Evolutionary conservation across 2,888 invertebrate genomes (phyloP), one percentile per base, ranked within the genome.

Genomic region (Taphrorychus bicolor): DNA sequence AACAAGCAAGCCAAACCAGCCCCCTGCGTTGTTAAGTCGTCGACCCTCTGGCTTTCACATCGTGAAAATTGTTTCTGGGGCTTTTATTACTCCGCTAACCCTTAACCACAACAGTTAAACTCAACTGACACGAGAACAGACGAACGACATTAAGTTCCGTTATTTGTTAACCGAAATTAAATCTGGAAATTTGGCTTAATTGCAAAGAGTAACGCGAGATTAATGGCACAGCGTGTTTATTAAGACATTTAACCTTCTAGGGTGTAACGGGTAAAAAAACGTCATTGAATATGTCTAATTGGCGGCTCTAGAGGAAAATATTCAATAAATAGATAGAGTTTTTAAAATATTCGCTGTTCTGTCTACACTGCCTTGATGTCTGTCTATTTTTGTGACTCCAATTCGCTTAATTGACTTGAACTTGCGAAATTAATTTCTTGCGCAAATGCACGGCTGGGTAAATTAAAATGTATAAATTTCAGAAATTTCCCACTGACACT

Each of bases 41-140:
- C 52, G 52, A 52, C 21, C 52, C 52, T 17, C 17, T 24, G 32
- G 32, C 54, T 24, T 54, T 54, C 54, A 32, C 54, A 32, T 54
- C 32, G 54, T 54, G 54, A 54, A 54, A 54, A 54, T 54, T 54
- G 54, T 54, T 54, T 54, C 54, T 54, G 32, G 54, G 54, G 54
- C 54, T 54, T 54, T 54, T 54, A 54, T 54, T 54, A 32, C 54
- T 11, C 54, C 21, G 24, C 54, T 24, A 54, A 54, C 24, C 32
- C 54, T 14, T 11, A 24, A 24, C 54, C 54, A 18, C 54, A 54
- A 32, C 54, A 32, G 54, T 24, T 54, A 54, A 54, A 32, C 54
- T 54, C 54, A 16, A 54, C 54, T 54, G 54, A 54, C 54, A 54
- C 1, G 54, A 54, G 24, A 54, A 21, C 54, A 54, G 32, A 54